Evolutionary conservation across 2,113 vertebrate genomes (phyloP).

Genomic region (Grus americana): DNA sequence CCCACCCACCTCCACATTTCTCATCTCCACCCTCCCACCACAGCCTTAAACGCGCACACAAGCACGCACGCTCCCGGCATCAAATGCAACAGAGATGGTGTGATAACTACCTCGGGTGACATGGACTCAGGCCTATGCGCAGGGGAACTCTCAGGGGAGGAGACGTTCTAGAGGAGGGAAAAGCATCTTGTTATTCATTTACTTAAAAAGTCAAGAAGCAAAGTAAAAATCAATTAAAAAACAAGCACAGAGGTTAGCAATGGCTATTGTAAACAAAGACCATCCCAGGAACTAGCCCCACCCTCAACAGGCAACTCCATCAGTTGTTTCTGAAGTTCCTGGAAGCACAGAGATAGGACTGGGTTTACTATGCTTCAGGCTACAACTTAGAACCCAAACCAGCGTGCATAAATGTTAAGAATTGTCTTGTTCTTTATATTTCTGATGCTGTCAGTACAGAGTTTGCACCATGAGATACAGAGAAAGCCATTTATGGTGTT

Average conservation of each 20-base stretch:
- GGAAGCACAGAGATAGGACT: not conserved
- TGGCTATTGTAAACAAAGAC: not conserved
- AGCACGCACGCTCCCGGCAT: not conserved
- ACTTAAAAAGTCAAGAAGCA: conserved; percentile 70
- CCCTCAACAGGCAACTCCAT: not conserved
- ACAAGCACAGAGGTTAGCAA: conserved; percentile 68
- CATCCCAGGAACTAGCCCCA: not conserved
- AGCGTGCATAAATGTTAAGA: not conserved
- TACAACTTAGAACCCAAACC: conserved; percentile 15
- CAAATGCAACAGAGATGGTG: conserved; percentile 53
- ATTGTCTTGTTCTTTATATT: not conserved
- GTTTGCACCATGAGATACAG: not conserved
- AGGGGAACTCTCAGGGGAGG: conserved; percentile 93
- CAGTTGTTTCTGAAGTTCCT: conserved; percentile 3
- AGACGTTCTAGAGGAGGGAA: conserved; percentile 90
- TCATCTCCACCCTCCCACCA: conserved; percentile 7
- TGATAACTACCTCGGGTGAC: conserved; percentile 89
- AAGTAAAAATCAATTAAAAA: conserved; percentile 61
- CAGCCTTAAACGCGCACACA: not conserved
- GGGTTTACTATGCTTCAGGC: conserved; percentile 29
- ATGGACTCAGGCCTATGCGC: conserved; percentile 90
- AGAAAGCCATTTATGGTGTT: not conserved
- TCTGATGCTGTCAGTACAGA: not conserved
- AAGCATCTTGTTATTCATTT: conserved; percentile 79
- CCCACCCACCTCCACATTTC: not conserved